Conservation (phyloP, 2,797 vertebrate genomes). For the Manis crassicaudata region DNA sequence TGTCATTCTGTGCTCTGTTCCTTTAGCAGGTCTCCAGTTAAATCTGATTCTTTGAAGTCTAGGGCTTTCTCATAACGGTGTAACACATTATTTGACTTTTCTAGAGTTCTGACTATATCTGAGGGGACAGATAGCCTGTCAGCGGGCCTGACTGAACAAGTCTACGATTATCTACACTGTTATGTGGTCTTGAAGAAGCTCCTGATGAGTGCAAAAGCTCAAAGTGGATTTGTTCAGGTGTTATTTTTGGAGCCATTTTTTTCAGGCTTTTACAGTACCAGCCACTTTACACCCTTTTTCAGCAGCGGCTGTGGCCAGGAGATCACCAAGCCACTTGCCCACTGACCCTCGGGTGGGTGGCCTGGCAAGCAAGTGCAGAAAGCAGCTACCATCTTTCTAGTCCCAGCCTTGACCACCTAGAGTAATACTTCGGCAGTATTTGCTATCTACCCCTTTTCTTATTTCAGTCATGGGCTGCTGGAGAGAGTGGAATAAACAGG, state of each 20-base stretch:
- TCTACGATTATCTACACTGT: neutral
- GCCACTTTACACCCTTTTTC: neutral
- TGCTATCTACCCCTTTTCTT: neutral
- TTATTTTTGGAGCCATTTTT: neutral
- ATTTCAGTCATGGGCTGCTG: neutral
- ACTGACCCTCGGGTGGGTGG: fast-evolving
- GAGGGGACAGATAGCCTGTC: neutral
- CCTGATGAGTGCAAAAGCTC: neutral
- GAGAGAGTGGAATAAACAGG: neutral
- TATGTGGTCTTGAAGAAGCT: neutral
- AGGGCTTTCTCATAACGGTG: neutral
- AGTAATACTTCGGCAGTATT: no score
- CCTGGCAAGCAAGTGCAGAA: neutral
- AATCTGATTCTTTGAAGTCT: neutral
- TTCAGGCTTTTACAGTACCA: neutral
- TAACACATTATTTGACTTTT: neutral
- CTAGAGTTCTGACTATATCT: neutral
- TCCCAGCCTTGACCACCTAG: neutral
- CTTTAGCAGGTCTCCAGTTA: neutral
- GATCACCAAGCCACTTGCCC: neutral
- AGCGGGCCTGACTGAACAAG: neutral
- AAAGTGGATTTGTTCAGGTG: neutral
- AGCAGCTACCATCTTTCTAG: neutral
- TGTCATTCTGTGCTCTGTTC: neutral
- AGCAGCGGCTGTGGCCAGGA: fast-evolving